phyloP scores from a whole-genome alignment of 2,797 vertebrate genomes.

The Bradypodion ventrale region DNA sequence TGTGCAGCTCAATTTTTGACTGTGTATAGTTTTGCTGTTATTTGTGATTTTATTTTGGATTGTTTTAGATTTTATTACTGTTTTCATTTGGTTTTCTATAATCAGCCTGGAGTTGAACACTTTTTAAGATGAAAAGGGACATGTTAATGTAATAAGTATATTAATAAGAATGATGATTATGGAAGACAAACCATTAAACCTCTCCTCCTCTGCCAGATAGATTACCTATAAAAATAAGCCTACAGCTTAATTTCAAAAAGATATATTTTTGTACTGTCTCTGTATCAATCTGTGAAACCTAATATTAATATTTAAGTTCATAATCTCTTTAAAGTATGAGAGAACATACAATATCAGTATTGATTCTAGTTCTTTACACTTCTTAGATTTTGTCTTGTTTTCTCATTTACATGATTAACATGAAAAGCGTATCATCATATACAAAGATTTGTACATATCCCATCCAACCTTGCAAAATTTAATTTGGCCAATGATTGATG shows the following conservation, averaged over 20 bases:
- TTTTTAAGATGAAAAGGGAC: not conserved
- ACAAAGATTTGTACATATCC: not conserved
- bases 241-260: constrained; percentile 43
- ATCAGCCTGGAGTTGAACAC: not conserved
- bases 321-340: constrained; percentile 39
- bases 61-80: not conserved
- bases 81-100: not conserved
- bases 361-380: constrained; percentile 46
- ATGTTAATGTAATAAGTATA: not conserved
- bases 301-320: not conserved
- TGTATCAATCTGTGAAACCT: constrained; percentile 43
- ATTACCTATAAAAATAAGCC: constrained; percentile 28
- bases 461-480: not conserved
- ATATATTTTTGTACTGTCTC: constrained; percentile 35
- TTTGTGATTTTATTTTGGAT: not conserved
- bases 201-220: not conserved
- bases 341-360: constrained; percentile 47
- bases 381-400: constrained; percentile 32
- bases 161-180: not conserved
- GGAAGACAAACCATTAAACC: not conserved
- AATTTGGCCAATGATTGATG: not conserved
- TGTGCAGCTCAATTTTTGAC: not conserved
- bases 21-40: not conserved
- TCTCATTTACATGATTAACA: constrained; percentile 20
- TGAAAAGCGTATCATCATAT: constrained; percentile 26